Conservation (phyloP, 2,797 vertebrate species). For the Leptoclinus maculatus region DNA sequence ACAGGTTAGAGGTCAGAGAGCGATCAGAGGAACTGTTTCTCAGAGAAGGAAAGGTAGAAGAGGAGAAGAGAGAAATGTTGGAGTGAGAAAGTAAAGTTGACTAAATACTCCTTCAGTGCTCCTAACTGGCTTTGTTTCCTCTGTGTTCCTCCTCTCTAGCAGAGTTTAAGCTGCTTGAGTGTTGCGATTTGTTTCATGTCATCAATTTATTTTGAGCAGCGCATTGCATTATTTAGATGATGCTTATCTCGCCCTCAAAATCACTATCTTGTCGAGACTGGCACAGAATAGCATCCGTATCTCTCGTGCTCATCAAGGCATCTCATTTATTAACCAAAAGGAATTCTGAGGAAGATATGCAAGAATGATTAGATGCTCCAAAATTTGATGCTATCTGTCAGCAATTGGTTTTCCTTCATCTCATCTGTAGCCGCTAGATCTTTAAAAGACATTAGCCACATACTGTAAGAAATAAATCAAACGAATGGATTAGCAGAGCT, state of each 20-base stretch:
- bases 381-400: constrained; percentile 78
- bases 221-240: constrained; percentile 77
- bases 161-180: constrained; percentile 62
- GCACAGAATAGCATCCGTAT: constrained; percentile 69
- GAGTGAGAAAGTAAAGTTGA: constrained; percentile 39
- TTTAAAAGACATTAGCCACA: constrained; percentile 80
- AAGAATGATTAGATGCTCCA: constrained; percentile 74
- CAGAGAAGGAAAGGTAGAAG: not conserved
- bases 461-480: constrained; percentile 85
- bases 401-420: constrained; percentile 77
- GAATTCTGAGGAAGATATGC: constrained; percentile 74
- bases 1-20: constrained; percentile 66
- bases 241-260: constrained; percentile 72
- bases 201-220: constrained; percentile 75
- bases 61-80: constrained; percentile 1
- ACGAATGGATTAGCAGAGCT: constrained; percentile 82
- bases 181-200: constrained; percentile 70
- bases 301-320: constrained; percentile 74
- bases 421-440: constrained; percentile 73
- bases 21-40: constrained; percentile 36
- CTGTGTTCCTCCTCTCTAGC: constrained; percentile 31
- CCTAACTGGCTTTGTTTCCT: constrained; percentile 54
- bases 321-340: constrained; percentile 79
- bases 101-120: constrained; percentile 34
- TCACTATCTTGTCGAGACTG: constrained; percentile 72